Evolutionary conservation across 1,140 invertebrate species (phyloP).

Genomic region (Cheumatopsyche charites): DNA sequence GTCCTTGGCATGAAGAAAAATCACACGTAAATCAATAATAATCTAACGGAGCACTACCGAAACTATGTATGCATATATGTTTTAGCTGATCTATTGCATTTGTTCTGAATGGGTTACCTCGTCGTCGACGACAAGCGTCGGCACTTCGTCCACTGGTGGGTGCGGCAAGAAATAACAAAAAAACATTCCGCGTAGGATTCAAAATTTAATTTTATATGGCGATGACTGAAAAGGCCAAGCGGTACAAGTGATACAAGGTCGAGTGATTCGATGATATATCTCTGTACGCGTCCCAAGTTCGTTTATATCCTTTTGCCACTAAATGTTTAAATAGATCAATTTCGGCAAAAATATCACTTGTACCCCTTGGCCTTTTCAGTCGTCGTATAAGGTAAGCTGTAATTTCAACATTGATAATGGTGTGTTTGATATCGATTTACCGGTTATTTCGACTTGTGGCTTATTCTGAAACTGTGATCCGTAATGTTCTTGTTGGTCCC

Average conservation of each 20-base stretch:
- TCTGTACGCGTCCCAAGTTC: no score
- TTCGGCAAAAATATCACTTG: no score
- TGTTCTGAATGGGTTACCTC: slow-evolving; percentile 50
- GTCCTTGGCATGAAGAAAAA: not conserved
- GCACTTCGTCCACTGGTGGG: slow-evolving; percentile 42
- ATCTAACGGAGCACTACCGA: not conserved
- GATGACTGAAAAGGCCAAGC: no score
- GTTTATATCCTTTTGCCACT: no score
- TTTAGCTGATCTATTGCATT: not conserved
- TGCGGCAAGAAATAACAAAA: slow-evolving; percentile 21
- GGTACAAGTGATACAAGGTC: no score
- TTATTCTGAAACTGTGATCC: slow-evolving; percentile 69
- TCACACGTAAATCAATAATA: no score
- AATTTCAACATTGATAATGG: no score
- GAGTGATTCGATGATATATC: no score
- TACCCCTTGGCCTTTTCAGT: no score
- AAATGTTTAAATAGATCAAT: no score
- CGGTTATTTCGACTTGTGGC: slow-evolving; percentile 60
- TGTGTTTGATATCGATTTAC: no score
- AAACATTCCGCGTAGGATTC: not conserved
- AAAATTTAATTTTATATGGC: not conserved
- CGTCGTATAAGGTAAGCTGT: no score
- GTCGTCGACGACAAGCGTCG: slow-evolving; percentile 51
- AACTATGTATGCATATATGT: not conserved
- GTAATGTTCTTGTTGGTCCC: slow-evolving; percentile 75